Evolutionary conservation across 2,113 vertebrate species (phyloP), one percentile per base, ranked within the genome.

Genomic region (Brachyistius frenatus): DNA sequence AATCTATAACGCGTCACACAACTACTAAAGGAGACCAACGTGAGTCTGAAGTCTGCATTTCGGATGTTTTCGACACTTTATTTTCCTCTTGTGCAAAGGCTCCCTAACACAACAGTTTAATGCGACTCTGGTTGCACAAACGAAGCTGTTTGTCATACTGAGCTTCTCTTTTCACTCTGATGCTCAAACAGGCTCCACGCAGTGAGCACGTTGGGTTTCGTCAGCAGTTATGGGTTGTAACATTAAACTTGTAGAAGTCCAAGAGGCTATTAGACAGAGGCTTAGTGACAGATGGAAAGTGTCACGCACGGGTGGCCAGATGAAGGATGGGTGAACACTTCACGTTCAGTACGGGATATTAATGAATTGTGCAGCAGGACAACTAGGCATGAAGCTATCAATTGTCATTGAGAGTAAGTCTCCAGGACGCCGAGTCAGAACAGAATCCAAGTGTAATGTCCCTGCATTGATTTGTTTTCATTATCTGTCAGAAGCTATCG

Each of bases 381-480:
- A 44, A 44, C 3, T 6, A 60, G 63, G 53, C 53, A 8, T 11
- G 54, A 16, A 37, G 41, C 63, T 76, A 57, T 70, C 1, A 39
- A 55, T 31, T 73, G 56, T 54, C 67, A 65, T 35, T 36, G 53
- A n/a, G 66, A 55, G 10, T 36, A 2, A 0, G n/a, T 60, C 73
- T 83, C 62, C 35, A 23, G 66, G 58, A 50, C n/a, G 1, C 3
- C 5, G 35, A n/a, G 23, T 71, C 63, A 50, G 60, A 74, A 39
- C 46, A 62, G 32, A 67, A 72, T 39, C 49, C 36, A 14, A 47
- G 37, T n/a, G 23, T 63, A 61, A 66, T 67, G 55, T 78, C 44
- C 64, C 46, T 50, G 55, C 76, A 81, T 73, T 31, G 74, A 81
- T 85, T 83, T 58, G 67, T 83, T 83, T 81, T 75, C 49, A 55